Percentiles rank a stretch among this genome's conserved stretches.
These are phyloP conservation scores for Cladopsammia gracilis DNA, from an alignment of 64 coral and sea anemone species.

Conservation along the genomic window DNA sequence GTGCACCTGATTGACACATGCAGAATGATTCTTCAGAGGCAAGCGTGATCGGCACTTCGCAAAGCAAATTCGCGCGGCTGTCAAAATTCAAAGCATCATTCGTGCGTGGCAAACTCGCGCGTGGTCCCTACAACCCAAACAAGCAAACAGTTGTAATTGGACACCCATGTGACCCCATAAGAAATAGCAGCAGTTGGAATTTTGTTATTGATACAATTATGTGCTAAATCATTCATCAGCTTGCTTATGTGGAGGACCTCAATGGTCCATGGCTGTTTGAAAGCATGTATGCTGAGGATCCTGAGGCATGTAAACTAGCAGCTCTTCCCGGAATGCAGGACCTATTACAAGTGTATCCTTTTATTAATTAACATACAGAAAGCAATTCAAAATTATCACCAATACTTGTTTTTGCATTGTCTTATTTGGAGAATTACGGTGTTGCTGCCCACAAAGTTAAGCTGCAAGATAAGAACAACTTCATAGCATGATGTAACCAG, in stretches of 20 bases:
- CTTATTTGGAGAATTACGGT: no score
- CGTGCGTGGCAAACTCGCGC: slow-evolving; percentile 15
- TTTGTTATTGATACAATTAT: no score
- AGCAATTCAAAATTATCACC: not conserved
- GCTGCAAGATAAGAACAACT: no score
- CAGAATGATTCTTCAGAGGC: slow-evolving; percentile 30
- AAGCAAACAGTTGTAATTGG: no score
- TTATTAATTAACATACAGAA: not conserved
- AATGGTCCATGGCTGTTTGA: slow-evolving; percentile 88
- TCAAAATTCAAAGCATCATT: slow-evolving; percentile 51
- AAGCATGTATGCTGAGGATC: slow-evolving; percentile 93
- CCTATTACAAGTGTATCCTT: slow-evolving; percentile 73
- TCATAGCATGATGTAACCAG: no score
- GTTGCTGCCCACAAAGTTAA: no score
- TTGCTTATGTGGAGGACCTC: slow-evolving; percentile 96
- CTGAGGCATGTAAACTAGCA: slow-evolving; percentile 86
- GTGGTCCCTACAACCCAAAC: slow-evolving; percentile 14
- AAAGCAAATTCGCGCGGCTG: slow-evolving; percentile 65
- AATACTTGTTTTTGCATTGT: no score
- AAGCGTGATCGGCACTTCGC: slow-evolving; percentile 44
- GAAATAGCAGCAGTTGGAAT: no score
- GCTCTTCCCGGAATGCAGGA: slow-evolving; percentile 93
- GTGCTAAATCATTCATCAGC: slow-evolving; percentile 4
- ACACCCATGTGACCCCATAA: no score
- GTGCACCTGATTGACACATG: no score